phyloP scores from a whole-genome alignment of 2,888 invertebrate species.

The Acleris sparsana region DNA sequence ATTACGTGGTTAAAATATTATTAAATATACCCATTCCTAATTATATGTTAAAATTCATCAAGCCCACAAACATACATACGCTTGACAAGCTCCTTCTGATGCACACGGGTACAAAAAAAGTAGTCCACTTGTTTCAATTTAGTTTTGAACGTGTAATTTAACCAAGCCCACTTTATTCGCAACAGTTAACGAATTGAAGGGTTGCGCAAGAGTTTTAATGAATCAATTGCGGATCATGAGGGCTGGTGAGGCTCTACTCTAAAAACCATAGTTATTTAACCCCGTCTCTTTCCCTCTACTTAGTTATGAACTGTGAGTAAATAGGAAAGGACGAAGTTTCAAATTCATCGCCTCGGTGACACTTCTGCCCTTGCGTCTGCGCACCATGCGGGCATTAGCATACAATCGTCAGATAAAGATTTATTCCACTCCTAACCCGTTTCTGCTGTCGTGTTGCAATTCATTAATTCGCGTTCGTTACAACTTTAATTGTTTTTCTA shows the following conservation, averaged over 20 bases:
- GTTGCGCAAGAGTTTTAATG: conserved; percentile 41
- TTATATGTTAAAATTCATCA: too few relatives aligned
- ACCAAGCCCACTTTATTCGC: conserved; percentile 19
- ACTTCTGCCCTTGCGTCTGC: conserved; percentile 44
- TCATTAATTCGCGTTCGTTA: conserved; percentile 36
- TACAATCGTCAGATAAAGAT: conserved; percentile 59
- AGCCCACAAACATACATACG: too few relatives aligned
- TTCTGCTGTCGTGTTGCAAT: conserved; percentile 42
- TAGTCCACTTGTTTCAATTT: not conserved
- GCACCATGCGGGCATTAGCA: conserved; percentile 73
- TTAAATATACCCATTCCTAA: too few relatives aligned
- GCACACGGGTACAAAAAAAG: too few relatives aligned
- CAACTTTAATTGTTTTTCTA: conserved; percentile 22
- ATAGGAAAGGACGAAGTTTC: not conserved
- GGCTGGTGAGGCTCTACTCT: conserved; percentile 17
- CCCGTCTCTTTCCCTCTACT: not conserved
- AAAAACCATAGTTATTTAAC: not conserved
- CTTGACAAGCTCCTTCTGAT: too few relatives aligned
- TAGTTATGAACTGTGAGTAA: not conserved
- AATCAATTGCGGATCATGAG: conserved; percentile 35
- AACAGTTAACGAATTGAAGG: conserved; percentile 19
- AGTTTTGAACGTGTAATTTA: conserved; percentile 8
- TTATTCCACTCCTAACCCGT: conserved; percentile 58
- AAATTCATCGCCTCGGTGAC: not conserved
- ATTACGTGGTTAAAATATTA: too few relatives aligned